phyloP scores from a whole-genome alignment of 1,140 invertebrate genomes.

The Drosophila neocordata region DNA sequence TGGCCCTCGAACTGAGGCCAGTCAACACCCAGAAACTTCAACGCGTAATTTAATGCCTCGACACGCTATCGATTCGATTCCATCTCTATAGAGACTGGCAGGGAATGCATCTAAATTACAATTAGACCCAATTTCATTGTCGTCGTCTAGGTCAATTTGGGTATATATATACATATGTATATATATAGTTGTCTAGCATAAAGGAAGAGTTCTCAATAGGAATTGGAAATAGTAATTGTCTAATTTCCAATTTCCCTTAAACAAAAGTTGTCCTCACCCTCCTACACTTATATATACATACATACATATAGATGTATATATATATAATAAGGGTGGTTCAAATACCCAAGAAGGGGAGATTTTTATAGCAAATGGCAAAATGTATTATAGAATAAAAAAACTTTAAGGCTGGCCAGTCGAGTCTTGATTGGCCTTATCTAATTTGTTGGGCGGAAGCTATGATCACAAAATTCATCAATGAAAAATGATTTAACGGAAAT shows the following conservation, averaged over 20 bases:
- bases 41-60: constrained; percentile 55
- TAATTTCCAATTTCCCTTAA: constrained; percentile 1
- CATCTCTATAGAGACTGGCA: constrained; percentile 13
- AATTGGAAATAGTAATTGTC: constrained; percentile 64
- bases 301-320: background rate
- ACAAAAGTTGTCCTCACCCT: background rate
- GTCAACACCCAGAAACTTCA: constrained; percentile 28
- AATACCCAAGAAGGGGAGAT: background rate
- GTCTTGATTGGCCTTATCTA: background rate
- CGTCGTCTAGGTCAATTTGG: background rate
- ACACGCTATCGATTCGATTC: constrained; percentile 49
- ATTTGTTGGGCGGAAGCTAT: background rate
- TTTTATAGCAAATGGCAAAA: background rate
- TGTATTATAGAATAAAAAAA: background rate
- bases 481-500: background rate
- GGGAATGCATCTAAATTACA: constrained; percentile 69
- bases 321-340: background rate
- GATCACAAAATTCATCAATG: background rate
- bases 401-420: too few species aligned
- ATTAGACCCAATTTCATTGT: constrained; percentile 55
- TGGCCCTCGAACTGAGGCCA: constrained; percentile 54
- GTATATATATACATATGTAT: constrained; percentile 23
- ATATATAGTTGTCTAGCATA: constrained; percentile 22
- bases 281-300: background rate
- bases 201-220: constrained; percentile 24